Evolutionary conservation across 2,113 vertebrate species (phyloP).

Genomic region (Theristicus caerulescens): DNA sequence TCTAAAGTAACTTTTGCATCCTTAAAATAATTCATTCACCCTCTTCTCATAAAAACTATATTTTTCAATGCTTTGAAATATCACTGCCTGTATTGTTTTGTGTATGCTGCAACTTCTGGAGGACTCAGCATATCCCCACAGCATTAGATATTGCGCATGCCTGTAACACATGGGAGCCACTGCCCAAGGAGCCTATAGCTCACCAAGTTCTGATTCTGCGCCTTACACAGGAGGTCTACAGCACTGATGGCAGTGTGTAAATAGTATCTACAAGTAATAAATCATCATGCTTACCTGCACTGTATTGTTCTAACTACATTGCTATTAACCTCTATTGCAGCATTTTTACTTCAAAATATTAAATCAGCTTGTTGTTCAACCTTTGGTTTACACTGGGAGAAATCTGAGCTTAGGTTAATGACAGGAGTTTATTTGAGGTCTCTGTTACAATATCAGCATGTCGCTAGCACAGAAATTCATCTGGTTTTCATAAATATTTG

Average conservation of each 20-base stretch:
- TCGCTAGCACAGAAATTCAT: conserved; percentile 35
- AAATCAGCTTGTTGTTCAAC: not conserved
- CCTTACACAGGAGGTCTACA: not conserved
- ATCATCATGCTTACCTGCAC: not conserved
- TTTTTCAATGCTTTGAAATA: not conserved
- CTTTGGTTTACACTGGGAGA: conserved; percentile 8
- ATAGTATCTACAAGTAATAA: not conserved
- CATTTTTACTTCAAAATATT: not conserved
- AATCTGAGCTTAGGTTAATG: conserved; percentile 55
- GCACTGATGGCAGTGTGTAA: not conserved
- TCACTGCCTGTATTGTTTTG: not conserved
- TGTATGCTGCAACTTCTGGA: not conserved
- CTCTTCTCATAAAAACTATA: not conserved
- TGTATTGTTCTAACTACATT: not conserved
- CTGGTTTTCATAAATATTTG: conserved; percentile 72
- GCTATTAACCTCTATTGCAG: not conserved
- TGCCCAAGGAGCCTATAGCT: not conserved
- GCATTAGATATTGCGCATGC: too few relatives aligned
- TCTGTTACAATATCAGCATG: conserved; percentile 54
- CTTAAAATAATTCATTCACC: not conserved
- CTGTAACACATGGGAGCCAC: fast-evolving
- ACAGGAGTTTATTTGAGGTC: conserved; percentile 66
- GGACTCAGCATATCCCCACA: not conserved
- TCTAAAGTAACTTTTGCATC: not conserved
- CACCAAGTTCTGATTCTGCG: not conserved